Evolutionary conservation across 1,140 invertebrate genomes (phyloP), one percentile per base, ranked within the genome.

Genomic region (Drosophila virilis): DNA sequence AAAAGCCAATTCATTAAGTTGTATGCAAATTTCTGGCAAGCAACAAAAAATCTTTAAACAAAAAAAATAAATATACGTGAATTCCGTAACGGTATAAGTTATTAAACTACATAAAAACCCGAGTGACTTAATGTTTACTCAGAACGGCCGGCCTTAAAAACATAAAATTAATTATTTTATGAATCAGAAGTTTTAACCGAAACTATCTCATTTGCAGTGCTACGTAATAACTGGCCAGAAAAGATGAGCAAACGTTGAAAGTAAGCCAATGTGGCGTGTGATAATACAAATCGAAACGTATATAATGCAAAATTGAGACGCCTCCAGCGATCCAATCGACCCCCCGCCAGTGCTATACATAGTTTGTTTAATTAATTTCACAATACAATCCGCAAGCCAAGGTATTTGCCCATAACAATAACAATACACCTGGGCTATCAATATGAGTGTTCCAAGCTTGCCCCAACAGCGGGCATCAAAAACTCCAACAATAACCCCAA

Each of bases 351-450:
- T 77, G 81, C 48, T 74, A 55, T 66, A 58, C 73, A 75, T 70
- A 81, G 79, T 71, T 82, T 82, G 72, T 46, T 70, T 79, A 88
- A 86, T 88, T 86, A 83, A 88, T 86, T 83, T 79, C 65, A 86
- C 79, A 86, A 83, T 79, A 78, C 65, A 67, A 76, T 40, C 51
- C 33, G 68, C 55, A 55, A 74, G 50, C 40, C 60, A 70, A 55
- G 66, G 59, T 78, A 67, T 72, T 78, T 78, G 66, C 60, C 58
- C 38, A 68, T 22, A 60, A 76, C 54, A 86, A 81, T 67, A 79
- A 60, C 79, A 77, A 84, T 66, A 78, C 55, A 78, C 55, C 59
- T 73, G 68, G 68, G 67, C 78, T 76, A 83, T 83, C 79, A 82
- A 88, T 74, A 86, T 86, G 83, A 86, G 83, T 88, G 83, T 88